Evolutionary conservation across 2,797 vertebrate species (phyloP).

Genomic region (Malacoraja senta): DNA sequence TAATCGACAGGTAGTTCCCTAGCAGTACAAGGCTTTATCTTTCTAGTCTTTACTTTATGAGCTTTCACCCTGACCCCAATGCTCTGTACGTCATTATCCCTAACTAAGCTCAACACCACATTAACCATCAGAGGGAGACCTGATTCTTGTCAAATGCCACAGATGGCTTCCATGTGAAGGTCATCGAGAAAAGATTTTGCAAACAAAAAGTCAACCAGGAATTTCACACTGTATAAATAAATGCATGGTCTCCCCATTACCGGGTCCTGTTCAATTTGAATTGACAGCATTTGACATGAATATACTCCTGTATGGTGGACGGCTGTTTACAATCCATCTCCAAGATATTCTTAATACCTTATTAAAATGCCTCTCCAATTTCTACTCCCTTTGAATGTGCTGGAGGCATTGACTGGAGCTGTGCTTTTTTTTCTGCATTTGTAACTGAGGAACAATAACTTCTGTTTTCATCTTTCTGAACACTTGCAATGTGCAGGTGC

Average conservation of each 20-base stretch:
- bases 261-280: neutral
- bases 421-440: neutral
- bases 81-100: neutral
- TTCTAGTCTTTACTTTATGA: neutral
- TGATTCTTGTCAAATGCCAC: neutral
- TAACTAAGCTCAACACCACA: neutral
- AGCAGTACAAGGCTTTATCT: neutral
- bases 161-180: neutral
- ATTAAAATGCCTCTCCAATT: neutral
- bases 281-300: neutral
- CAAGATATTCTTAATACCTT: neutral
- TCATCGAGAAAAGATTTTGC: neutral
- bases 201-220: neutral
- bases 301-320: neutral
- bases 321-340: neutral
- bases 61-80: neutral
- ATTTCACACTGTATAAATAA: neutral
- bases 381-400: neutral
- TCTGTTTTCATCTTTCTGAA: neutral
- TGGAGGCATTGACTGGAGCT: neutral
- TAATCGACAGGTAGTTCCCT: neutral
- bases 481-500: neutral
- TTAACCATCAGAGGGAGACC: neutral
- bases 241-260: neutral
- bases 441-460: neutral